Conservation (phyloP, 1,140 invertebrate genomes). For the Stratiolaelaps scimitus region DNA sequence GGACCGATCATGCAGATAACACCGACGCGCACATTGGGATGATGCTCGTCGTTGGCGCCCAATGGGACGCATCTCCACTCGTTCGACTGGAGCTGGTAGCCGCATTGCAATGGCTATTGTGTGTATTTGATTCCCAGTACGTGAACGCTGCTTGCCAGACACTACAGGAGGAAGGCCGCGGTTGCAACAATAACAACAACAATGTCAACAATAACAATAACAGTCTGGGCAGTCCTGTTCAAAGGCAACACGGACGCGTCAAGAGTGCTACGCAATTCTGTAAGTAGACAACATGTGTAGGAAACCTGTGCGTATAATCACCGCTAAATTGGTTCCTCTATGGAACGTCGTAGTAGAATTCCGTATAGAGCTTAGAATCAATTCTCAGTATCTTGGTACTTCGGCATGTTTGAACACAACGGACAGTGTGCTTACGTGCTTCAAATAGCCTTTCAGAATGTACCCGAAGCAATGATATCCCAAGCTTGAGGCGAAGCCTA, state of each 20-base stretch:
- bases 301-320: too few relatives aligned
- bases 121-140: conserved; percentile 80
- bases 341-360: too few relatives aligned
- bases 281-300: not conserved
- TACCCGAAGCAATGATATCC: too few relatives aligned
- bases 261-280: conserved; percentile 18
- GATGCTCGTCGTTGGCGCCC: conserved; percentile 60
- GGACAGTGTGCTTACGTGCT: too few relatives aligned
- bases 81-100: conserved; percentile 69
- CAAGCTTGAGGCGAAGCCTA: too few relatives aligned
- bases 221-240: not conserved
- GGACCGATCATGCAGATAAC: conserved; percentile 79
- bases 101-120: conserved; percentile 76
- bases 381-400: too few relatives aligned
- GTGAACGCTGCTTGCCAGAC: conserved; percentile 52
- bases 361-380: too few relatives aligned
- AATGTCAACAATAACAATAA: not conserved
- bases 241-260: not conserved
- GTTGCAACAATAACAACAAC: conserved; percentile 7
- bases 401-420: too few relatives aligned
- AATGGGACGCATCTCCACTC: conserved; percentile 68
- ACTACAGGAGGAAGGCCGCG: conserved; percentile 51
- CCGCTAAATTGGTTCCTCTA: too few relatives aligned
- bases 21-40: conserved; percentile 82
- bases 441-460: too few relatives aligned